Evolutionary conservation across 2,797 vertebrate genomes (phyloP), one percentile per base, ranked within the genome.

Genomic region (Alcedo quadribrachys): DNA sequence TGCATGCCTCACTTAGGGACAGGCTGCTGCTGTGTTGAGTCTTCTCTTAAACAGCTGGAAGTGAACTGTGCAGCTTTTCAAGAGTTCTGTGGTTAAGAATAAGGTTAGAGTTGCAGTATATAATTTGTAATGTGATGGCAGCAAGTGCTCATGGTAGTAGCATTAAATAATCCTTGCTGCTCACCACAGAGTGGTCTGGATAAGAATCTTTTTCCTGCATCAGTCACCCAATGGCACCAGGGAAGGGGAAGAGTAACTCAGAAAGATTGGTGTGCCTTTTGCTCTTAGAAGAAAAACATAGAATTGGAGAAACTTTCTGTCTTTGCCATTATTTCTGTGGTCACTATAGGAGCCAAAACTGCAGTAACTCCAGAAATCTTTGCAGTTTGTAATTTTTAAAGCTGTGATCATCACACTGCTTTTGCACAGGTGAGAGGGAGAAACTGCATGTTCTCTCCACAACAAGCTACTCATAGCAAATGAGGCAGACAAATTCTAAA

Each of bases 381-480:
- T 84, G 53, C 21, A 40, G 16, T 81, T 69, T 61, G 3, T 60
- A 2, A 5, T 55, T 90, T 81, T 66, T 77, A 63, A 61, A 40
- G 32, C 30, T 11, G 11, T 50, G 28, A n/a, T 57, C 11, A 27
- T 69, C 27, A 11, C 37, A 43, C 17, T 14, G 54, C 8, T 42
- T 67, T 30, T 45, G 55, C 27, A 25, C 17, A 33, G 50, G n/a
- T 62, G 28, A 71, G 51, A 37, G 11, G 11, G 62, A 63, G 62
- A 35, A 21, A 48, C n/a, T 0, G 0, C 25, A 10, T 1, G 0
- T 76, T 81, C 42, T 77, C 40, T 71, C 25, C 4, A 5, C 35
- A 30, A 2, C 14, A 17, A 1, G 3, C 50, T 71, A 22, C 51
- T 84, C 1, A 0, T 15, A 46, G 53, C 57, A 76, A 70, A 78